phyloP scores from a whole-genome alignment of 1,140 invertebrate genomes.

The Cardiocondyla obscurior region DNA sequence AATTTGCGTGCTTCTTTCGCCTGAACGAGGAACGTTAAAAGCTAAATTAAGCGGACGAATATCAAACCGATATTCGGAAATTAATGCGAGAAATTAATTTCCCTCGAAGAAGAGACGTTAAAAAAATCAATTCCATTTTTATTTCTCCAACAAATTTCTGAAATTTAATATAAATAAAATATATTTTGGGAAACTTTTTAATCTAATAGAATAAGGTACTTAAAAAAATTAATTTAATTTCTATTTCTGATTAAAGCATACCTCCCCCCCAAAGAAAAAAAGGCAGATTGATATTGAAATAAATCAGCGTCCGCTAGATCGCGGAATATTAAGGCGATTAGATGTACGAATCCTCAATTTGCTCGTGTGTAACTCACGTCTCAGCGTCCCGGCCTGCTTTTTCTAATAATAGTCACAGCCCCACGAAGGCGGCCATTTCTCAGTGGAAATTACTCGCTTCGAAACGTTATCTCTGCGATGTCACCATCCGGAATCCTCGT shows the following conservation, averaged over 20 bases:
- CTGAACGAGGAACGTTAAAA: background rate
- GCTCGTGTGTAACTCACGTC: constrained; percentile 12
- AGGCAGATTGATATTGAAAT: no score
- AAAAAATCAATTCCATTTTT: no score
- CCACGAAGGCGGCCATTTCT: constrained; percentile 64
- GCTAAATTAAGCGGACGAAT: background rate
- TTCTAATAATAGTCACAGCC: constrained; percentile 67
- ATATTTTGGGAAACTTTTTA: no score
- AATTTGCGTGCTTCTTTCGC: background rate
- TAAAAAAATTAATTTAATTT: no score
- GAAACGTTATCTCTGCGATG: background rate
- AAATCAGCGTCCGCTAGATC: no score
- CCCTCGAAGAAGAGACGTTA: no score
- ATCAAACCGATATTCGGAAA: background rate
- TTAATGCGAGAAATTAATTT: background rate
- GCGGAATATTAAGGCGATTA: background rate
- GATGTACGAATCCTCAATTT: background rate
- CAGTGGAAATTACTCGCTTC: constrained; percentile 43
- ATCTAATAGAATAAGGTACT: no score
- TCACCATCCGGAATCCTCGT: background rate
- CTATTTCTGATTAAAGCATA: no score
- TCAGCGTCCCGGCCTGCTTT: constrained; percentile 26
- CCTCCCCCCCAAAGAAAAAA: no score
- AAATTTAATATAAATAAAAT: no score
- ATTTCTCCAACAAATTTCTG: no score